These are phyloP conservation scores for Aphelocoma coerulescens DNA, from an alignment of 2,113 vertebrate genomes.

Conservation along the genomic window DNA sequence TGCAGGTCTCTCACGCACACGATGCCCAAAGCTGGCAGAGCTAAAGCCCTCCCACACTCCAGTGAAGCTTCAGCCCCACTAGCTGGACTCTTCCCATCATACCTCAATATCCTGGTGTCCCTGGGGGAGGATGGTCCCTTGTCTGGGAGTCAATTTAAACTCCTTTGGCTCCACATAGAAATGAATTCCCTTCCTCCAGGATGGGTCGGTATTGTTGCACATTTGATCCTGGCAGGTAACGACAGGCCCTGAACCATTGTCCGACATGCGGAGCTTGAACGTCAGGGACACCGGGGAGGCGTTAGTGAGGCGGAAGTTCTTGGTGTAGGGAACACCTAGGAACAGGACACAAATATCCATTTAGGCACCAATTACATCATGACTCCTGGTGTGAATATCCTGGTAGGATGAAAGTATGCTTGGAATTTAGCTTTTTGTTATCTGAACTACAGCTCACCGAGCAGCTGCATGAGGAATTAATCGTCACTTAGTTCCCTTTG, in stretches of 20 bases:
- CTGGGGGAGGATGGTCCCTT: slow-evolving; percentile 68
- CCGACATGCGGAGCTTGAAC: slow-evolving; percentile 78
- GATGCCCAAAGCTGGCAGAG: background rate
- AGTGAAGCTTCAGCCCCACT: background rate
- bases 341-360: background rate
- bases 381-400: background rate
- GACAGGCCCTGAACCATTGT: slow-evolving; percentile 76
- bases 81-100: background rate
- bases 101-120: slow-evolving; percentile 78
- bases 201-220: background rate
- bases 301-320: slow-evolving; percentile 77
- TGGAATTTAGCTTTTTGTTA: background rate
- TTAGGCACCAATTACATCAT: background rate
- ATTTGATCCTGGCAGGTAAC: slow-evolving; percentile 43
- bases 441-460: background rate
- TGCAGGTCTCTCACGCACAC: background rate
- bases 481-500: background rate
- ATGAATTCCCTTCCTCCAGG: slow-evolving; percentile 42
- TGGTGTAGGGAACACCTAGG: slow-evolving; percentile 77
- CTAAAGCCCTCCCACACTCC: background rate
- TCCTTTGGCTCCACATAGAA: slow-evolving; percentile 62
- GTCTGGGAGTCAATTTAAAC: slow-evolving; percentile 75
- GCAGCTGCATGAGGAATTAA: background rate
- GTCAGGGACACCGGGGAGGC: slow-evolving; percentile 79
- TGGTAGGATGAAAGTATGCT: background rate